Base-by-base conservation (phyloP, 2,797 vertebrate genomes). In the Peromyscus melanophrys region DNA sequence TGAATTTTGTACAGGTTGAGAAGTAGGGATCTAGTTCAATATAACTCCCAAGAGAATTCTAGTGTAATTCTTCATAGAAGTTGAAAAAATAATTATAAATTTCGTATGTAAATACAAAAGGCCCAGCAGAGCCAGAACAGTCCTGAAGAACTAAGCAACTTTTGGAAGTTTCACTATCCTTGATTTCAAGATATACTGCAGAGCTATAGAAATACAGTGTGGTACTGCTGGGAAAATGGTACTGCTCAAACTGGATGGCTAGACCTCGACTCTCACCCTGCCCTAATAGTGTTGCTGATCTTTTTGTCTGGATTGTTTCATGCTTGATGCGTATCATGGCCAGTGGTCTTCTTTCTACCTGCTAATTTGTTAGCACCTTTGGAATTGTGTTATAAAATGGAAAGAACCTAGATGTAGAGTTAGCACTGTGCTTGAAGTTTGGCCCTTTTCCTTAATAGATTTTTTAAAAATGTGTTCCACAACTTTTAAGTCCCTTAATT, bases 341-440 rank as follows among this genome's bases (percentile, higher is more conserved):
- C 21, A 55, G 16, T 59, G 23, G 43, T 25, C 21, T 80, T 77
- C 76, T 93, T 93, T 93, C 82, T 76, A 67, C 88, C 3, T 29
- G n/a, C 71, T 91, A 29, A 43, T 92, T 1, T 89, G 52, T 27
- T 11, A 84, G 4, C n/a, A 75, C 61, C 93, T 92, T 88, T 37
- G 73, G 40, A 91, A 95, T 49, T 88, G 31, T 61, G 49, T 73
- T 8, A 52, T 59, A 61, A 49, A 46, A 21, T 92, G 29, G 59
- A 75, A 89, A 73, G 71, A 37, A 31, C 21, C 40, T 31, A 89
- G 40, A 92, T 71, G 31, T 4, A 19, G 14, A 75, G 19, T 82
- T 87, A 52, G 29, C 63, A 84, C 67, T 34, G 16, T 81, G 13
- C 63, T 94, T 90, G 43, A 90, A 82, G 81, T 92, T 92, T 97